phyloP scores from a whole-genome alignment of 2,113 vertebrate genomes.

The Malurus elegans region DNA sequence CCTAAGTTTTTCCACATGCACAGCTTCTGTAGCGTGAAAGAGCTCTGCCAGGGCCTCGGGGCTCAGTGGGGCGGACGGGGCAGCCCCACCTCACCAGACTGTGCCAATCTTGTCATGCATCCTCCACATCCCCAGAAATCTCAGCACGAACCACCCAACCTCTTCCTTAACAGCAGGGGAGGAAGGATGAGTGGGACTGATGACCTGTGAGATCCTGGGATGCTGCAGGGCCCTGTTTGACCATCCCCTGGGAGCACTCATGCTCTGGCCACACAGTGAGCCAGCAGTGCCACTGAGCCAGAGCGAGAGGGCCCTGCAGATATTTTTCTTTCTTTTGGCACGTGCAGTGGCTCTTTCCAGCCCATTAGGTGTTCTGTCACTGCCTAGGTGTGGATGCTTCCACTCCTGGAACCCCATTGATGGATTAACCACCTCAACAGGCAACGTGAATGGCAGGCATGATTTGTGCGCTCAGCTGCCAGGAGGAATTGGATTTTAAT shows the following conservation, averaged over 20 bases:
- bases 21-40: background rate
- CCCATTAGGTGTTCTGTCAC: background rate
- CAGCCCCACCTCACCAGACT: background rate
- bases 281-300: background rate
- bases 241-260: background rate
- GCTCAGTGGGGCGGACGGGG: fast-evolving
- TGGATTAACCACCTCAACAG: constrained; percentile 39
- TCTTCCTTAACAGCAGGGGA: background rate
- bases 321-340: background rate
- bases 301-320: background rate
- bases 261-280: fast-evolving
- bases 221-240: background rate
- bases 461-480: background rate
- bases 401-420: background rate
- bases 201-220: background rate
- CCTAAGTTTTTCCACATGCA: fast-evolving
- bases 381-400: constrained; percentile 22
- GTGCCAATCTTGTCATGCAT: background rate
- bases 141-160: background rate
- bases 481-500: background rate
- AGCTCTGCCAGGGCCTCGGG: background rate
- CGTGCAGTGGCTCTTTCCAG: background rate
- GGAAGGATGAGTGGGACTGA: background rate
- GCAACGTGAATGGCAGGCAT: background rate
- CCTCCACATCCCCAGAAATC: background rate